Percentiles rank a stretch among this genome's conserved stretches.
Conservation (phyloP, 2,888 invertebrate genomes). For the Trichogramma dendrolimi region DNA sequence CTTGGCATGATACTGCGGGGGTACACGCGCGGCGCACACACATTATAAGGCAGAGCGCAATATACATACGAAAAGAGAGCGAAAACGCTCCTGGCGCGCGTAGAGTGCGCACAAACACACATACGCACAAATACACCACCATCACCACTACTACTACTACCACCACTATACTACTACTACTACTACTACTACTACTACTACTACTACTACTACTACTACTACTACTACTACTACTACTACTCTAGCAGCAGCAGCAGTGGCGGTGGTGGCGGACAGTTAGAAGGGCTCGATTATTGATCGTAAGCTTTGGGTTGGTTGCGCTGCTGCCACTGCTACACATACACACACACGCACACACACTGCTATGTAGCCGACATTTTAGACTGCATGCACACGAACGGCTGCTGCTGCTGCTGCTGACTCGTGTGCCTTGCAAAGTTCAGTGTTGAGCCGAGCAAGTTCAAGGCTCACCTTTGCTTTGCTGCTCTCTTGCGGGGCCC, state of each 20-base stretch:
- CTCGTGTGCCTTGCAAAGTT: conserved; percentile 21
- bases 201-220: no score
- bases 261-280: conserved; percentile 33
- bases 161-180: no score
- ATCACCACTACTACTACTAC: no score
- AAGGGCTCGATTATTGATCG: conserved; percentile 40
- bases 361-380: conserved; percentile 29
- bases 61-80: neutral
- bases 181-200: no score
- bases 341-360: conserved; percentile 3
- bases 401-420: conserved; percentile 30
- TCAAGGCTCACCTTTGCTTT: conserved; percentile 43
- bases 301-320: conserved; percentile 25
- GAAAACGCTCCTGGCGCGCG: conserved; percentile 1
- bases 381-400: conserved; percentile 20
- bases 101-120: neutral
- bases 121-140: no score
- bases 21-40: neutral
- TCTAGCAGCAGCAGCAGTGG: conserved; percentile 12
- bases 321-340: no score
- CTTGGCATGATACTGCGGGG: conserved; percentile 12
- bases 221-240: no score
- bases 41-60: conserved; percentile 1
- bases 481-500: conserved; percentile 40
- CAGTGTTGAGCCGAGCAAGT: conserved; percentile 43